These are phyloP conservation scores for Disparrhopalites patrizii DNA, from an alignment of 2,888 invertebrate genomes.

Conservation along the genomic window DNA sequence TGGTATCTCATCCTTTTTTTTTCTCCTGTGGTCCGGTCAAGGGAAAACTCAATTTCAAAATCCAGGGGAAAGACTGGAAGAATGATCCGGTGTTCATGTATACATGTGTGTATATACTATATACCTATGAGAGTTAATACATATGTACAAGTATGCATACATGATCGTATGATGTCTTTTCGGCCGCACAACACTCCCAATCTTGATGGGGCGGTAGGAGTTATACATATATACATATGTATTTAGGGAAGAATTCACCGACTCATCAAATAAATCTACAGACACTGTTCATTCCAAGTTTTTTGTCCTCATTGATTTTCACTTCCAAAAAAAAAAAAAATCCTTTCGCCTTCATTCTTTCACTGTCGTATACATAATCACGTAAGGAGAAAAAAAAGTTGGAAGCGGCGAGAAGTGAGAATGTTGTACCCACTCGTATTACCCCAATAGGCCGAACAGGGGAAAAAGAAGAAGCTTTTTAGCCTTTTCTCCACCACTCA, in stretches of 20 bases:
- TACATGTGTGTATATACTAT: background rate
- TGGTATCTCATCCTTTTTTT: background rate
- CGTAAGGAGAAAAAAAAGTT: too few relatives aligned
- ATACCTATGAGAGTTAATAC: background rate
- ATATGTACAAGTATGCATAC: background rate
- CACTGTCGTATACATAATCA: too few relatives aligned
- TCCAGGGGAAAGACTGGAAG: background rate
- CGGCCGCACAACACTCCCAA: background rate
- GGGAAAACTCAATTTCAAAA: too few relatives aligned
- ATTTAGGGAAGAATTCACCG: background rate
- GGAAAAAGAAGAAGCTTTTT: too few relatives aligned
- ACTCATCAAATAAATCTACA: constrained; percentile 27
- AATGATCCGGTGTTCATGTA: background rate
- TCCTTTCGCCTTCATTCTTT: too few relatives aligned
- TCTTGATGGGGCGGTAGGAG: background rate
- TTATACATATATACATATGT: background rate
- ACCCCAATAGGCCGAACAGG: too few relatives aligned
- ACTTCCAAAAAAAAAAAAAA: background rate
- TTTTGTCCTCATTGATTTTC: constrained; percentile 18
- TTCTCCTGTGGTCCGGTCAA: background rate
- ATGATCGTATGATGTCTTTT: background rate
- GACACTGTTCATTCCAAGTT: constrained; percentile 14
- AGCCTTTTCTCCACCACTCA: too few relatives aligned
- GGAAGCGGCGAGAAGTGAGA: too few relatives aligned
- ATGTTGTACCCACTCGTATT: too few relatives aligned